Conservation (phyloP, 2,888 invertebrate species). For the Scaptomyza reducta region DNA sequence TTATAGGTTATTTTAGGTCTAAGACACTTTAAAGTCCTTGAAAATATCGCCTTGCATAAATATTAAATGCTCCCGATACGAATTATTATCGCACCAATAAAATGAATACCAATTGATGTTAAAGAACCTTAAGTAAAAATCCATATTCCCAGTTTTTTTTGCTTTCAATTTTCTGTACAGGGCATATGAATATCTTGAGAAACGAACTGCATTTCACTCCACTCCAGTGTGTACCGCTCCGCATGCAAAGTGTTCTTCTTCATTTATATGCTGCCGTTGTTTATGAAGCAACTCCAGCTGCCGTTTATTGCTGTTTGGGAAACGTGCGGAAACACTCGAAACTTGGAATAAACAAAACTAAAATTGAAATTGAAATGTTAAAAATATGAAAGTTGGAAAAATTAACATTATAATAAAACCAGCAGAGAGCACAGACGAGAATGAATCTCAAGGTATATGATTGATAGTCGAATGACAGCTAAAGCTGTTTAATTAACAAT, state of each 20-base stretch:
- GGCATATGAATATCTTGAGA: slow-evolving; percentile 6
- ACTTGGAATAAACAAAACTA: slow-evolving; percentile 4
- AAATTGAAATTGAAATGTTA: slow-evolving; percentile 8
- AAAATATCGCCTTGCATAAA: too few relatives aligned
- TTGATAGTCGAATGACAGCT: background rate
- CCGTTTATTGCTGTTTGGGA: slow-evolving; percentile 6
- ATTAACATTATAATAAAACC: background rate
- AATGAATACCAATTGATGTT: background rate
- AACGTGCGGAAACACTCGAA: background rate
- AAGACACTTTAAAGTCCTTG: too few relatives aligned
- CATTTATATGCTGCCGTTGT: slow-evolving; percentile 21
- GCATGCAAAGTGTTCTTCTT: slow-evolving; percentile 13
- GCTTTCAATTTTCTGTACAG: background rate
- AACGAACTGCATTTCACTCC: background rate
- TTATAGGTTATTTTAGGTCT: too few relatives aligned
- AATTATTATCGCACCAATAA: background rate
- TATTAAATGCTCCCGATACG: too few relatives aligned
- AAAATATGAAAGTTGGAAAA: slow-evolving; percentile 4
- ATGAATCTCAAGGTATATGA: too few relatives aligned
- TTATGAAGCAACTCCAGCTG: slow-evolving; percentile 2
- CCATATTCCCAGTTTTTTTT: background rate
- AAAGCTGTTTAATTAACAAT: too few relatives aligned
- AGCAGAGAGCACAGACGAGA: background rate
- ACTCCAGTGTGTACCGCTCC: background rate
- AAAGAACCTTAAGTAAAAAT: background rate